Base-by-base conservation (phyloP, 2,797 vertebrate genomes). In the Microhierax caerulescens region DNA sequence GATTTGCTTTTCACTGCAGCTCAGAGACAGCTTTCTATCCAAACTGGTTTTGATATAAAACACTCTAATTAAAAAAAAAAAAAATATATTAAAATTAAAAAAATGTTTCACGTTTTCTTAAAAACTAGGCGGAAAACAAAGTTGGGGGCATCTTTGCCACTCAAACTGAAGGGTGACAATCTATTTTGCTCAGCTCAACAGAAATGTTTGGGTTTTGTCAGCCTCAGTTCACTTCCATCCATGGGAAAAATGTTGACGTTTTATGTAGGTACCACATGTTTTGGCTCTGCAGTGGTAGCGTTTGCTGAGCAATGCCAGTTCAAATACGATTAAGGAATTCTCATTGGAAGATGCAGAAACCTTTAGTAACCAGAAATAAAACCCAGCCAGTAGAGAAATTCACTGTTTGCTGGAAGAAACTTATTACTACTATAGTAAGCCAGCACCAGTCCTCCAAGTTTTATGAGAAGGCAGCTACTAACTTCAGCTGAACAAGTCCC, bases 241-340 rank as follows among this genome's bases (percentile, higher is more conserved):
- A 16, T 8, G 34, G 88, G 73, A 68, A 53, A n/a, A 45, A 22
- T 1, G n/a, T 24, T 53, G 6, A 9, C 11, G 43, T 22, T 13
- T 85, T 56, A 9, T 51, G 57, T 24, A 50, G 1, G 4, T 18
- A 12, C 72, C 57, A 4, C 28, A 36, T 3, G 32, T 19, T 48
- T 21, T 23, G 72, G 28, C 86, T 63, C 43, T 45, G 63, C 75
- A 34, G 64, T 0, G 34, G 5, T 1, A 2, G 41, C 41, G 9
- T 65, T 18, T 83, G 93, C 91, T 93, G 64, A 90, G 83, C 76
- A 63, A 63, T 25, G 63, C 67, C 79, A 48, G 45, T 10, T 43
- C n/a, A 73, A 91, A 61, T 6, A 54, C 60, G 74, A 34, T 22
- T n/a, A 60, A 19, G 39, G 79, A 60, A 48, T 80, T 82, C 82